Conservation (phyloP, 35 echinoderm and acorn worm species). For the Apostichopus japonicus region DNA sequence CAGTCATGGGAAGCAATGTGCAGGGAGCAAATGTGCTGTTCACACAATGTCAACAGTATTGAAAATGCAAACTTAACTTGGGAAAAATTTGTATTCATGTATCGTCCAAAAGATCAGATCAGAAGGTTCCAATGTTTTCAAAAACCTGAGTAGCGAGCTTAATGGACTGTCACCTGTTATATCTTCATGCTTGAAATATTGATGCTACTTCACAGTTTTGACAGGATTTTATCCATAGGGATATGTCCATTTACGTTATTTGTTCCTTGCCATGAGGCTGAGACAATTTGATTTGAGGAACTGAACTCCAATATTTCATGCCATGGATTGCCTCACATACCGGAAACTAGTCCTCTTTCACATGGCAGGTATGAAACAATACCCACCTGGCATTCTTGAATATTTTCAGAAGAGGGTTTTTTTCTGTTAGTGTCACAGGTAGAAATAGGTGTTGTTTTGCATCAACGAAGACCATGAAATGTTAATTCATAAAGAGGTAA, state of each 20-base stretch:
- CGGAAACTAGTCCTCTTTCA: conserved; percentile 41
- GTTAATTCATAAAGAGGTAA: conserved; percentile 62
- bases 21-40: not conserved
- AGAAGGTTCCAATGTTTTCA: too few species aligned
- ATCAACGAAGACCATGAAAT: conserved; percentile 76
- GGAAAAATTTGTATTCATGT: too few species aligned
- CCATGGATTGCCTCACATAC: conserved; percentile 62
- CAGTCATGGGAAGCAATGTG: too few species aligned
- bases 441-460: conserved; percentile 34
- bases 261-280: conserved; percentile 54
- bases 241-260: conserved; percentile 62
- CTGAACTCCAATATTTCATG: conserved; percentile 67
- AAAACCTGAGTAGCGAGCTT: too few species aligned
- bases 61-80: not conserved
- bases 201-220: conserved; percentile 67
- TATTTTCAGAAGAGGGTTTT: conserved; percentile 49
- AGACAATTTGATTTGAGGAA: conserved; percentile 50
- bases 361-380: not conserved
- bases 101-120: too few species aligned
- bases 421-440: conserved; percentile 54
- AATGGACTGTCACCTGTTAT: too few species aligned
- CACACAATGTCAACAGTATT: not conserved
- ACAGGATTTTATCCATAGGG: conserved; percentile 62
- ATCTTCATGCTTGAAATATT: too few species aligned
- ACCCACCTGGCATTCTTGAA: conserved; percentile 20